A percentile compares a stretch with the other conserved stretches of the same genome.
phyloP scores from a whole-genome alignment of 2,797 vertebrate species.

The Columba guinea region DNA sequence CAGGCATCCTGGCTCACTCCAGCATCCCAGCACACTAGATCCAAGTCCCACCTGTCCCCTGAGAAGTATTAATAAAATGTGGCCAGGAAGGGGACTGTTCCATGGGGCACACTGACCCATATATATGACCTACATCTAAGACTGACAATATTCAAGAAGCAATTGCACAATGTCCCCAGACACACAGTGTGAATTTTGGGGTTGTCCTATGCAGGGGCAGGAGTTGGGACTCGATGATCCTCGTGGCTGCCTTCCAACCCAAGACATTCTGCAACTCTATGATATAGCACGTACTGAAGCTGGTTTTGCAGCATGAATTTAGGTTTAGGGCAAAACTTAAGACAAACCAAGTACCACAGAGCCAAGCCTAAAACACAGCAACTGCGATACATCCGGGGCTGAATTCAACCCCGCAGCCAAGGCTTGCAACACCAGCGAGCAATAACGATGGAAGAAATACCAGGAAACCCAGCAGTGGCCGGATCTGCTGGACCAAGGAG shows the following conservation, averaged over 20 bases:
- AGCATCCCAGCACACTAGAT: neutral
- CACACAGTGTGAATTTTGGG: no score
- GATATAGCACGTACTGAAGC: neutral
- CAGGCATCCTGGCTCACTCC: neutral
- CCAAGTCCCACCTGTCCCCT: neutral
- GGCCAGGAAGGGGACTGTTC: no score
- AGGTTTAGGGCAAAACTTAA: neutral
- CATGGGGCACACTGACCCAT: no score
- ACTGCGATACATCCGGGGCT: neutral
- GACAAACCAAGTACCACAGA: neutral
- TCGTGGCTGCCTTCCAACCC: no score
- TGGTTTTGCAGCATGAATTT: neutral
- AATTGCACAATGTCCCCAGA: no score
- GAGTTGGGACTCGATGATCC: no score
- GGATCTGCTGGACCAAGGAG: constrained; percentile 35
- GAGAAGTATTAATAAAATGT: no score
- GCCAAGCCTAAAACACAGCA: neutral
- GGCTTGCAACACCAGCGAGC: neutral
- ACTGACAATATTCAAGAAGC: no score
- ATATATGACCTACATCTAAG: no score
- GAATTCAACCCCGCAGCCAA: neutral
- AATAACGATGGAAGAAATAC: neutral
- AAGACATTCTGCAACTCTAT: no score
- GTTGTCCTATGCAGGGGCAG: no score
- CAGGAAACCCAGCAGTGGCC: neutral